Conservation (phyloP, 2,888 invertebrate genomes). For the Drosophila atroscutellata region DNA sequence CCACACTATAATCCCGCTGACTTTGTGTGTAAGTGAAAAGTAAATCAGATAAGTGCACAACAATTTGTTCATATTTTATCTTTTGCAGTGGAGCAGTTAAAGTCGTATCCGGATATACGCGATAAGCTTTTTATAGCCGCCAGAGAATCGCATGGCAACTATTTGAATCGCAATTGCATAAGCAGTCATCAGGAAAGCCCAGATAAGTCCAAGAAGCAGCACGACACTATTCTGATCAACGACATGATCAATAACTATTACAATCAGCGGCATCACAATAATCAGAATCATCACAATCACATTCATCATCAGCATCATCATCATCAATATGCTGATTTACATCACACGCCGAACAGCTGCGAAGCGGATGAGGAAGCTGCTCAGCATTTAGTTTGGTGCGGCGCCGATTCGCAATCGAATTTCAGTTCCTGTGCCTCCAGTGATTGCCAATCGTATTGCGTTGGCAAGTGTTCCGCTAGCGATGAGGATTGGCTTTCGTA, state of each 20-base stretch:
- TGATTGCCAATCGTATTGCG: slow-evolving; percentile 83
- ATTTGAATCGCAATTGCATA: slow-evolving; percentile 81
- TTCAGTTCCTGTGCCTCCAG: slow-evolving; percentile 87
- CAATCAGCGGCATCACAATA: slow-evolving; percentile 58
- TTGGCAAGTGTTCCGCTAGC: slow-evolving; percentile 35
- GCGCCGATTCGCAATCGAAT: slow-evolving; percentile 88
- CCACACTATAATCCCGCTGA: slow-evolving; percentile 94
- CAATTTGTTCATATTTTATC: background rate
- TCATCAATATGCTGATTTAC: slow-evolving; percentile 61
- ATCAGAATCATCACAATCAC: slow-evolving; percentile 44
- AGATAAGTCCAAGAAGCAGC: slow-evolving; percentile 56
- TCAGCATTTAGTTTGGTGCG: slow-evolving; percentile 88
- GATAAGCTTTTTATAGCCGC: slow-evolving; percentile 89
- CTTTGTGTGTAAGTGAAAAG: slow-evolving; percentile 88
- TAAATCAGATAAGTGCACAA: background rate
- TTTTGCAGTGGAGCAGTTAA: slow-evolving; percentile 90
- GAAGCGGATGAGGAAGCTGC: slow-evolving; percentile 84
- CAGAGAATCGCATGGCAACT: slow-evolving; percentile 87
- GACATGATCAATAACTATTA: slow-evolving; percentile 82
- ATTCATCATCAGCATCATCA: slow-evolving; percentile 38
- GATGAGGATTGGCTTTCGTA: slow-evolving; percentile 88
- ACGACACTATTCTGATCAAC: slow-evolving; percentile 79
- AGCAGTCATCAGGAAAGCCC: slow-evolving; percentile 35
- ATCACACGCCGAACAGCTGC: slow-evolving; percentile 63
- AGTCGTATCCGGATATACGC: slow-evolving; percentile 88